phyloP scores from a whole-genome alignment of 2,888 invertebrate genomes.

The Cheilosia scutellata region DNA sequence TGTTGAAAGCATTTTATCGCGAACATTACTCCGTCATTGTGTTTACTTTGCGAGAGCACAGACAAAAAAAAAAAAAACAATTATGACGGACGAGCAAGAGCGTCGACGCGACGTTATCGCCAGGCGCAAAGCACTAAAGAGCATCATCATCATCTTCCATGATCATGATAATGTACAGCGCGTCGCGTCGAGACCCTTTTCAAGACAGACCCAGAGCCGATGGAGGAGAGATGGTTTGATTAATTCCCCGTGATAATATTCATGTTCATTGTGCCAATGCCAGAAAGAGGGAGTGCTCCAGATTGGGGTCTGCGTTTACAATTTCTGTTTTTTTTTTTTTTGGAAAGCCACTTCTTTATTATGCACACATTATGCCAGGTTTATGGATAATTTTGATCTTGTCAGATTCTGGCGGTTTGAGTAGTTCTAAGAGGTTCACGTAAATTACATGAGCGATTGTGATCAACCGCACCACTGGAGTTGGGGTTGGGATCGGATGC shows the following conservation, averaged over 20 bases:
- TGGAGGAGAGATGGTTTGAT: constrained; percentile 49
- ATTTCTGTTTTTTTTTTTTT: constrained; percentile 15
- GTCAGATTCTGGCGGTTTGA: constrained; percentile 41
- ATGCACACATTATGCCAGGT: constrained; percentile 69
- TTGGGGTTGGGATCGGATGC: no score
- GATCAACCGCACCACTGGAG: constrained; percentile 39
- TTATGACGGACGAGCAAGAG: constrained; percentile 37
- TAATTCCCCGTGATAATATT: constrained; percentile 62
- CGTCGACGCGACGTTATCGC: constrained; percentile 60
- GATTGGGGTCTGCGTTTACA: constrained; percentile 25
- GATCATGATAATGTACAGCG: constrained; percentile 44
- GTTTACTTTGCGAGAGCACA: constrained; percentile 30
- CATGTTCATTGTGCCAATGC: constrained; percentile 46
- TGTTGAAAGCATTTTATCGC: constrained; percentile 64
- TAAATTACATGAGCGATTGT: constrained; percentile 60
- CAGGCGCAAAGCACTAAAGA: constrained; percentile 59
- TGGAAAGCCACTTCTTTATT: constrained; percentile 41
- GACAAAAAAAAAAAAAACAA: no score
- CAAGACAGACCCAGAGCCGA: neutral
- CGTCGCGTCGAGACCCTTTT: constrained; percentile 39
- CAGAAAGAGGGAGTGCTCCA: constrained; percentile 62
- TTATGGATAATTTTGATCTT: constrained; percentile 70
- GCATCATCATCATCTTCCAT: constrained; percentile 68
- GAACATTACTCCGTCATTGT: constrained; percentile 39
- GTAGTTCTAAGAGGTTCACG: constrained; percentile 38